These are phyloP conservation scores for Lagopus leucura DNA, from an alignment of 2,113 vertebrate genomes.

Conservation along the genomic window DNA sequence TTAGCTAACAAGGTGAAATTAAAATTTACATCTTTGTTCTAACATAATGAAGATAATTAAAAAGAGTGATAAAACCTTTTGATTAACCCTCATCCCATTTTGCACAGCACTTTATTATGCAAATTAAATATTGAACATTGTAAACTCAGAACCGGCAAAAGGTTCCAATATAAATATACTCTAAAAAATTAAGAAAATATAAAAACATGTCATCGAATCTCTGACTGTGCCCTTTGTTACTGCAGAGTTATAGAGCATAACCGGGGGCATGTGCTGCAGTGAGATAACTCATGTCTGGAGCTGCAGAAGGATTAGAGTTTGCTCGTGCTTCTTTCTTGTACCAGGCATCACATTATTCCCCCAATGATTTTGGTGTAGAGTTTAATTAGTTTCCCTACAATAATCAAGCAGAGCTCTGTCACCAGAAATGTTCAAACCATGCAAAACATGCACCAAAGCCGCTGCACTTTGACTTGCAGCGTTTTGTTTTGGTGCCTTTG, in stretches of 20 bases:
- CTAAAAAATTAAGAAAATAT: conserved; percentile 42
- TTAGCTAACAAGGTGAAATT: conserved; percentile 82
- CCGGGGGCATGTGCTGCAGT: neutral
- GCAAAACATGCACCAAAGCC: neutral
- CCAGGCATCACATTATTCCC: neutral
- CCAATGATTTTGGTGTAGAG: conserved; percentile 25
- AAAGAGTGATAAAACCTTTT: conserved; percentile 80
- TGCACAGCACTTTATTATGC: conserved; percentile 66
- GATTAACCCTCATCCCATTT: conserved; percentile 79
- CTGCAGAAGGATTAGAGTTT: neutral
- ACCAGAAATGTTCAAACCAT: neutral
- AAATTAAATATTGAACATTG: conserved; percentile 70
- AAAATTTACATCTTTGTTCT: conserved; percentile 82
- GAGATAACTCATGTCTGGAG: neutral
- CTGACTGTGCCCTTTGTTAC: neutral
- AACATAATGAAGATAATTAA: conserved; percentile 80
- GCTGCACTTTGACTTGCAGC: neutral
- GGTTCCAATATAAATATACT: conserved; percentile 48
- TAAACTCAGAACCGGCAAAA: conserved; percentile 69
- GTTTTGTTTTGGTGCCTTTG: neutral
- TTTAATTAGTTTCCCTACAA: conserved; percentile 43
- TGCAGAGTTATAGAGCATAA: conserved; percentile 20
- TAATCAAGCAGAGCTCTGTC: conserved; percentile 40
- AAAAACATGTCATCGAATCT: conserved; percentile 16
- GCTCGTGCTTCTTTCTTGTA: neutral